These are phyloP conservation scores for Encarsia formosa DNA, from an alignment of 2,888 invertebrate genomes.

Conservation along the genomic window DNA sequence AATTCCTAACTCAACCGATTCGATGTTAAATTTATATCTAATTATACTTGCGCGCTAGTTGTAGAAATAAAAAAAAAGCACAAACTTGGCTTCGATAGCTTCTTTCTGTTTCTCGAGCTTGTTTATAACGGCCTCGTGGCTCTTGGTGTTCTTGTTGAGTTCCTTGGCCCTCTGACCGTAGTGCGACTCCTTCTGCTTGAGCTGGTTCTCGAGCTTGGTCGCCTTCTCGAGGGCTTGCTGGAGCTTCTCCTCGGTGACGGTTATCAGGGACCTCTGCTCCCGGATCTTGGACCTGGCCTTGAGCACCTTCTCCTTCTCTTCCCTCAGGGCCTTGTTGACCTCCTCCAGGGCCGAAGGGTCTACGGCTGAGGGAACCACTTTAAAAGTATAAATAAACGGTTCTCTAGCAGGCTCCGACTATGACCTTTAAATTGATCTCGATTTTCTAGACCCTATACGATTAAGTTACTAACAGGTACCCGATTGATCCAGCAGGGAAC, in stretches of 20 bases:
- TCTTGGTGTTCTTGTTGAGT: constrained; percentile 36
- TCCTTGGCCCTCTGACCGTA: constrained; percentile 35
- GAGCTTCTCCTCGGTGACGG: constrained; percentile 32
- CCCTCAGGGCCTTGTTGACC: constrained; percentile 26
- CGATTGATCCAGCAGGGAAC: too few relatives aligned
- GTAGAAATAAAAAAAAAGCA: too few relatives aligned
- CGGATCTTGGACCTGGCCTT: constrained; percentile 33
- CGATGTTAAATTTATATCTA: too few relatives aligned
- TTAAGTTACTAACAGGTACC: too few relatives aligned
- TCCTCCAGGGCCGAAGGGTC: not conserved
- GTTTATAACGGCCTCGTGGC: constrained; percentile 32
- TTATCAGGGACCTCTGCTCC: constrained; percentile 33
- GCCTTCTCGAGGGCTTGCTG: constrained; percentile 31
- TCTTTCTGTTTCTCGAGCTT: constrained; percentile 42
- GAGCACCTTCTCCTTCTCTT: constrained; percentile 32
- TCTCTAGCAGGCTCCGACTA: too few relatives aligned
- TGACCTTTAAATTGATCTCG: too few relatives aligned
- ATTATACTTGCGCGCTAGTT: too few relatives aligned
- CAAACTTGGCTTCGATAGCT: constrained; percentile 37
- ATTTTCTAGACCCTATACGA: too few relatives aligned
- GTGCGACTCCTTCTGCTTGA: constrained; percentile 37
- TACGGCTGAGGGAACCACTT: not conserved
- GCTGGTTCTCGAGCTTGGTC: constrained; percentile 33
- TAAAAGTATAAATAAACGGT: not conserved
- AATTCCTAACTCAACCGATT: too few relatives aligned